These are phyloP conservation scores for Mastacembelus armatus DNA, from an alignment of 2,797 vertebrate genomes.

Conservation along the genomic window DNA sequence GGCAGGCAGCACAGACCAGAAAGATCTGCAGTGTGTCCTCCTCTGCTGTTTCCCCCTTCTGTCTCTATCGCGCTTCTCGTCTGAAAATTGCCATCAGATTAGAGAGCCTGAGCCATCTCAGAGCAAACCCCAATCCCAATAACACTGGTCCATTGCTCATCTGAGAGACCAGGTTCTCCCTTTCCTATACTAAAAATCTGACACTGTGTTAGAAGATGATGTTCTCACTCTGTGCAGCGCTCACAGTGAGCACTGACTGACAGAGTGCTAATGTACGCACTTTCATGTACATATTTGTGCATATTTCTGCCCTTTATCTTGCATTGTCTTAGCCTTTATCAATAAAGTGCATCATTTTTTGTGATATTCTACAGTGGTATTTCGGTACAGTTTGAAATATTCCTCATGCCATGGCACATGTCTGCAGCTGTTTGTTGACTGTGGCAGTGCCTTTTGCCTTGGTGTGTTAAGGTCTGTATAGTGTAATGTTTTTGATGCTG, in stretches of 20 bases:
- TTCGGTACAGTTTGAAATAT: too few relatives aligned
- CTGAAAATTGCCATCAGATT: slow-evolving; percentile 37
- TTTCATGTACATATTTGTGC: too few relatives aligned
- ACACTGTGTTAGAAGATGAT: neutral
- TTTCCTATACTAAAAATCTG: neutral
- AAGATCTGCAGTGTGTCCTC: slow-evolving; percentile 20
- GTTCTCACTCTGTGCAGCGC: neutral
- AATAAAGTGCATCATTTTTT: too few relatives aligned
- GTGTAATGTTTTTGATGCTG: neutral
- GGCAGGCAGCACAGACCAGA: slow-evolving; percentile 21
- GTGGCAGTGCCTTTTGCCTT: too few relatives aligned
- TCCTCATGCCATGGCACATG: too few relatives aligned
- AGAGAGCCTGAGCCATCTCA: slow-evolving; percentile 7
- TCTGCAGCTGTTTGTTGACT: too few relatives aligned
- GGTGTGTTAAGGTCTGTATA: too few relatives aligned
- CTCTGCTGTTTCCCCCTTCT: neutral
- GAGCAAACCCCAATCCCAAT: slow-evolving; percentile 20
- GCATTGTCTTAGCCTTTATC: too few relatives aligned
- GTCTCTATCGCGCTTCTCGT: neutral
- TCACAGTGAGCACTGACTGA: too few relatives aligned
- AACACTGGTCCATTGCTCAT: slow-evolving; percentile 21
- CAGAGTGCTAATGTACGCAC: too few relatives aligned
- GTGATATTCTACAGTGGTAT: too few relatives aligned
- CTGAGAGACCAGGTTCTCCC: slow-evolving; percentile 18
- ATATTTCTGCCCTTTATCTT: too few relatives aligned